Evolutionary conservation across 2,113 vertebrate species (phyloP).

Genomic region (Rhynchomys soricoides): DNA sequence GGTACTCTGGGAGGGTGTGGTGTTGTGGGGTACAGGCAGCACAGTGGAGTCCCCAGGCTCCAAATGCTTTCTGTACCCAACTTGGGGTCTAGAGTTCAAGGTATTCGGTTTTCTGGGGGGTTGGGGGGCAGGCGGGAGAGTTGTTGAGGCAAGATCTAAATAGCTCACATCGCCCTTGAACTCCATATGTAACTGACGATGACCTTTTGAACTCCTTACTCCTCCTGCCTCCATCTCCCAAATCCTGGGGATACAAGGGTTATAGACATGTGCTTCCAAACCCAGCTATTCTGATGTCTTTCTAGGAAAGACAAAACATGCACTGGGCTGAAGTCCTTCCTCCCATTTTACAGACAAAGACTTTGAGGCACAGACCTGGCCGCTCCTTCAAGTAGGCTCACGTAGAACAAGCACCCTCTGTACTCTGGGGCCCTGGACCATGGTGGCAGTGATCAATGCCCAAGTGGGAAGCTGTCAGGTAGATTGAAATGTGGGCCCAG

Average conservation of each 20-base stretch:
- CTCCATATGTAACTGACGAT: background rate
- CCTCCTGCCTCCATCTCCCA: background rate
- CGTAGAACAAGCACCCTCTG: rapidly evolving
- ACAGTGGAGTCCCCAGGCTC: background rate
- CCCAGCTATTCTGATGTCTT: background rate
- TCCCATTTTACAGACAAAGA: slow-evolving; percentile 57
- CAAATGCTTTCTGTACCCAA: background rate
- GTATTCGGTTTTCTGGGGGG: background rate
- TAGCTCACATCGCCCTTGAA: background rate
- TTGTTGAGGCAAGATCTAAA: background rate
- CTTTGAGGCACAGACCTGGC: background rate
- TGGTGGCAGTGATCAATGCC: slow-evolving; percentile 41
- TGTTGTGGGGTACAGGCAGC: rapidly evolving
- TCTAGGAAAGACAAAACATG: background rate
- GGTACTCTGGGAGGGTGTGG: background rate
- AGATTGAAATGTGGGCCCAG: slow-evolving; percentile 78
- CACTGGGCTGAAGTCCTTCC: background rate
- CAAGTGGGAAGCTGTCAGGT: slow-evolving; percentile 69
- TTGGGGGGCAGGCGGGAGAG: too few relatives aligned
- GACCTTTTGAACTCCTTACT: background rate
- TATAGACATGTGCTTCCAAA: background rate
- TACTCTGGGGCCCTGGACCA: background rate
- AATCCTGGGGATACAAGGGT: background rate
- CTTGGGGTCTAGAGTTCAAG: background rate
- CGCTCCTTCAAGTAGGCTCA: rapidly evolving